These are phyloP conservation scores for Teleopsis dalmanni DNA, from an alignment of 1,140 invertebrate species.

Conservation along the genomic window DNA sequence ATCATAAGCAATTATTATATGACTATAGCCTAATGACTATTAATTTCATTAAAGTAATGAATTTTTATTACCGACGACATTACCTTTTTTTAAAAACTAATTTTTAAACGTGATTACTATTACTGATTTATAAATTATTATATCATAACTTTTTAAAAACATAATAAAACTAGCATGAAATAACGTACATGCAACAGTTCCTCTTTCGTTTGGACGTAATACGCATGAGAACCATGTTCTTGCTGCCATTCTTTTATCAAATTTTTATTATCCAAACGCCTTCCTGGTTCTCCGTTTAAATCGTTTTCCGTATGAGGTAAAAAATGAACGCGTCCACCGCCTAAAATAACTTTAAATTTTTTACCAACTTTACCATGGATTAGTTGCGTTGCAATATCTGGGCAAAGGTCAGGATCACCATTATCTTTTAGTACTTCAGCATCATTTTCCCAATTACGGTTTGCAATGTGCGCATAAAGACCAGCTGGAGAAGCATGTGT, in stretches of 20 bases:
- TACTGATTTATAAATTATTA: too few relatives aligned
- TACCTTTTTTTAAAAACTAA: too few relatives aligned
- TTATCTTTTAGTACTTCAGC: slow-evolving; percentile 46
- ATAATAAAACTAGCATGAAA: slow-evolving; percentile 22
- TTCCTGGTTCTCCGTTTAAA: slow-evolving; percentile 44
- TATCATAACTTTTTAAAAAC: too few relatives aligned
- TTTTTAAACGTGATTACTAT: too few relatives aligned
- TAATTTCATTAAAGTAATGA: too few relatives aligned
- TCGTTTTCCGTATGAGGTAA: slow-evolving; percentile 44
- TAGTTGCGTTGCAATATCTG: slow-evolving; percentile 68
- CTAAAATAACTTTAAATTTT: slow-evolving; percentile 60
- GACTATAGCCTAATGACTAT: too few relatives aligned
- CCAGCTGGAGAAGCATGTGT: slow-evolving; percentile 72
- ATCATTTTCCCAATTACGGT: slow-evolving; percentile 73
- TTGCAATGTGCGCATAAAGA: slow-evolving; percentile 63
- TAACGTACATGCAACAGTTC: slow-evolving; percentile 41
- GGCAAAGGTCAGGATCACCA: slow-evolving; percentile 46
- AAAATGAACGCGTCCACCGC: slow-evolving; percentile 67
- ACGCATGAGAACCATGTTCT: slow-evolving; percentile 36
- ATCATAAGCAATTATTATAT: too few relatives aligned
- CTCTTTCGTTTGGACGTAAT: slow-evolving; percentile 59
- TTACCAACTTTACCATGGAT: slow-evolving; percentile 57
- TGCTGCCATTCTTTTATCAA: slow-evolving; percentile 65
- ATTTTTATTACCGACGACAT: too few relatives aligned
- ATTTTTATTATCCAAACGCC: slow-evolving; percentile 60